Base-by-base conservation (phyloP, 2,888 invertebrate species). In the Therioaphis trifolii region DNA sequence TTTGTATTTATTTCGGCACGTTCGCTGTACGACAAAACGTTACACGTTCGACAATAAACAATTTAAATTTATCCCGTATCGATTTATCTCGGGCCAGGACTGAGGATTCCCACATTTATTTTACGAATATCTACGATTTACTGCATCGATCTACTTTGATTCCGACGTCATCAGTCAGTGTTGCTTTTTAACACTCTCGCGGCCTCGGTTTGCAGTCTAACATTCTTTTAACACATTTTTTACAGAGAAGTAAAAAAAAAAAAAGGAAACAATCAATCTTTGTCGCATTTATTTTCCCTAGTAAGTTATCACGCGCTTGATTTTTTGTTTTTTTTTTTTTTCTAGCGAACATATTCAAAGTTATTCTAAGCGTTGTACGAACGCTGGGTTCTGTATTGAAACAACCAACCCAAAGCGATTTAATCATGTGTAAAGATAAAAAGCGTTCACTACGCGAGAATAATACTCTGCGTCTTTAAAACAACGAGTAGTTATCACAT, bases 91-190 rank as follows among this genome's bases (percentile, higher is more conserved):
- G 18, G 27, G 61, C 58, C 14, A 61, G 43, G 7, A 43, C 43
- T 24, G 75, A 46, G 61, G 43, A 61, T 43, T 43, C 12, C n/a
- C 27, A 24, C 43, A 61, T 76, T 76, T 61, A 15, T 76, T 76
- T 61, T 11, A 24, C 27, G 5, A 76, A 76, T 27, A 27, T 27
- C 27, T 46, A 46, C 27, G 14, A 46, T 74, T 55, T 58, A 61
- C 43, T 7, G 61, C 75, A 61, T 76, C 75, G 75, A 76, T 61
- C 75, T 61, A 76, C 27, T 76, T 61, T 61, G 61, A 61, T 43
- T 76, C 61, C 29, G 61, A 76, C 75, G n/a, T 27, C 40, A 76
- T 76, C 61, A 61, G 75, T 76, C 75, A 43, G 43, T 18, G 75
- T 76, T 61, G 61, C 43, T 43, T 76, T 76, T 76, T 43, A 58